A percentile compares a stretch with the other conserved stretches of the same genome.
Conservation (phyloP, 2,113 vertebrate genomes). For the Pterocles gutturalis region DNA sequence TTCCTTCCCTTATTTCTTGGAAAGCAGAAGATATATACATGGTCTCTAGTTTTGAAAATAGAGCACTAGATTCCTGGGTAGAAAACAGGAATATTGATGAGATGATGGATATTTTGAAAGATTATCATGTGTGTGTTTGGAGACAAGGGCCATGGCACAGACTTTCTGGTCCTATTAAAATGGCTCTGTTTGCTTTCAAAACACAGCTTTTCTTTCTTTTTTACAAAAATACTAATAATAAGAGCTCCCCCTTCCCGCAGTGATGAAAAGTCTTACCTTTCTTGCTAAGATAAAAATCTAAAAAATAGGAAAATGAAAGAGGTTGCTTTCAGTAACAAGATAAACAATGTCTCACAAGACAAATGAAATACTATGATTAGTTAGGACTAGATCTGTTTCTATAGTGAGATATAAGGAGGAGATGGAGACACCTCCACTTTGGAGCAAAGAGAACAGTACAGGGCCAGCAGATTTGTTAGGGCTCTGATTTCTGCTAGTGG, state of each 20-base stretch:
- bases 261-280: background rate
- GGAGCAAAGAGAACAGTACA: background rate
- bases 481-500: background rate
- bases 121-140: background rate
- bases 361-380: background rate
- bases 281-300: background rate
- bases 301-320: background rate
- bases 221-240: background rate
- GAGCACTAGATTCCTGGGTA: background rate
- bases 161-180: background rate
- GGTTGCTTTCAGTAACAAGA: background rate
- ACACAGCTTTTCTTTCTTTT: background rate
- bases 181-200: background rate
- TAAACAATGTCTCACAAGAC: background rate
- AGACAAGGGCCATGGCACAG: background rate
- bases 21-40: background rate
- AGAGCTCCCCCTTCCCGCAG: background rate
- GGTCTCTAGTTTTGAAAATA: background rate
- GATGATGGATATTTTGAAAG: background rate
- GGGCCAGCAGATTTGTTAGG: background rate
- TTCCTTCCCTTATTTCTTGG: background rate
- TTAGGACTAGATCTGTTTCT: background rate
- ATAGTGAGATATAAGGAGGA: background rate
- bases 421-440: accelerated
- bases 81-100: background rate